Evolutionary conservation across 2,113 vertebrate genomes (phyloP), one percentile per base, ranked within the genome.

Genomic region (Helogale parvula): DNA sequence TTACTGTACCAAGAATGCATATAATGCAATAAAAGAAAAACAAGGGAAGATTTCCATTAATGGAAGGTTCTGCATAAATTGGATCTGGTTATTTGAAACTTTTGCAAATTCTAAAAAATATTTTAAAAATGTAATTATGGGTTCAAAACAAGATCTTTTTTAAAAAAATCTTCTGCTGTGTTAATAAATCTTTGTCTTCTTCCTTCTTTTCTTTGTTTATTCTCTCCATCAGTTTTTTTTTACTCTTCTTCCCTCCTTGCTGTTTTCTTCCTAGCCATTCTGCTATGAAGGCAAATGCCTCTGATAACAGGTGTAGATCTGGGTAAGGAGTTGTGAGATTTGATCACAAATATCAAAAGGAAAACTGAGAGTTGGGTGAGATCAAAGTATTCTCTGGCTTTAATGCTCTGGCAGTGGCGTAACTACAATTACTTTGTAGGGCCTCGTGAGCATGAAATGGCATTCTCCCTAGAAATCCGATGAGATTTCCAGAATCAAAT

Each of bases 31-130:
- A 87, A 89, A 80, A 94, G 38, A 45, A 91, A 87, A 92, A 14
- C 5, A 27, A 66, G 4, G 14, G 10, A 0, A 57, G 79, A 87
- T 87, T 63, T 89, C 21, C 63, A 2, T 90, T 92, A n/a, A 23
- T 14, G 60, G 54, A 90, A 50, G 17, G 0, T 54, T 93, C 35
- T 72, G 57, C 12, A 33, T 72, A 96, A 68, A 54, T 60, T 76
- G 41, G 10, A 10, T 69, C 35, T 93, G 27, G 16, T 94, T 96
- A 74, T 88, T 94, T 90, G 88, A 97, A 96, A 76, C 45, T 72
- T 95, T 41, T 79, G 31, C 35, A 7, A 74, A 92, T 63, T 71
- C 29, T 90, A 80, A 94, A 72, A 35, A 72, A 10, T 57, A 33
- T 77, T 92, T 94, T 66, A 29, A 63, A 88, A 86, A 52, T 52